Conservation (phyloP, 2,113 vertebrate genomes). For the Ammodytes marinus region DNA sequence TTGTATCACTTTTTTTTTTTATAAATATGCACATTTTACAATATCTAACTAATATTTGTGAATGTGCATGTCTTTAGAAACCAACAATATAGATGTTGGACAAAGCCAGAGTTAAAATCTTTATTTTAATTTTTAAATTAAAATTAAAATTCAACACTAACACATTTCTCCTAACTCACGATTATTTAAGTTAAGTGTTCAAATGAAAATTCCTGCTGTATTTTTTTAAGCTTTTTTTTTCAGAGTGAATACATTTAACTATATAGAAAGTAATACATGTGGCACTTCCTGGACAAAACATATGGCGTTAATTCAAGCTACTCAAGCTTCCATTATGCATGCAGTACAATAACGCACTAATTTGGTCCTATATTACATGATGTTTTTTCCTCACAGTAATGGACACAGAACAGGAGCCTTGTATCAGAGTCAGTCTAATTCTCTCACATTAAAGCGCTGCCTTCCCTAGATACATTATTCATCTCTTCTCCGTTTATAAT, state of each 20-base stretch:
- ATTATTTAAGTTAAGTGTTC: background rate
- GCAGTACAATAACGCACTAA: constrained; percentile 8
- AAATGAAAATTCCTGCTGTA: background rate
- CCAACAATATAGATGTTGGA: too few species aligned
- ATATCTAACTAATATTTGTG: too few species aligned
- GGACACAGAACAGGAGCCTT: constrained; percentile 32
- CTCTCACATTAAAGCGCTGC: constrained; percentile 52
- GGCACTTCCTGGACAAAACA: background rate
- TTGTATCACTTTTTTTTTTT: too few species aligned
- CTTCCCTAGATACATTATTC: constrained; percentile 54
- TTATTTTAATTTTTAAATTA: too few species aligned
- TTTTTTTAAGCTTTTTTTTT: background rate
- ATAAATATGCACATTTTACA: too few species aligned
- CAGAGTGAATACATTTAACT: background rate
- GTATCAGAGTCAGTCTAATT: constrained; percentile 18
- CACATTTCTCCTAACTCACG: background rate
- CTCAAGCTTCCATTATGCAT: constrained; percentile 16
- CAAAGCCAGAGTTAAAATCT: too few species aligned
- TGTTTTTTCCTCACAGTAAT: constrained; percentile 1
- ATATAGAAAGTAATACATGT: background rate
- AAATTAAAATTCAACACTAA: background rate
- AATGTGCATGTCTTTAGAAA: too few species aligned
- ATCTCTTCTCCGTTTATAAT: constrained; percentile 40
- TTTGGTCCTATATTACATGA: background rate
- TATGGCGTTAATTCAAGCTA: constrained; percentile 9